These are phyloP conservation scores for Hydraecia micacea DNA, from an alignment of 2,888 invertebrate genomes.

Conservation along the genomic window DNA sequence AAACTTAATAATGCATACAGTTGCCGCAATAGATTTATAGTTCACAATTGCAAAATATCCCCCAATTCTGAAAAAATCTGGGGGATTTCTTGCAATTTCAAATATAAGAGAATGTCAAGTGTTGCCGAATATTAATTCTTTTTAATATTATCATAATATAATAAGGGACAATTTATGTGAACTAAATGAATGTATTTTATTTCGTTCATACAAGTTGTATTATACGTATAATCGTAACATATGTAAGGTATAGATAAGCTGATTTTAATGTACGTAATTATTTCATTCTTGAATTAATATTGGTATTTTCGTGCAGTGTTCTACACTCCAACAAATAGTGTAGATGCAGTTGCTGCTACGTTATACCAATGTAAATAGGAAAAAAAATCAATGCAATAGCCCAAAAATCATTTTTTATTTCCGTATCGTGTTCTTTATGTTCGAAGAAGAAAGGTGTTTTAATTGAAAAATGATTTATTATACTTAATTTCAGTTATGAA, in stretches of 20 bases:
- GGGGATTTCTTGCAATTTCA: constrained; percentile 73
- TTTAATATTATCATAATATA: constrained; percentile 89
- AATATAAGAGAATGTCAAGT: constrained; percentile 87
- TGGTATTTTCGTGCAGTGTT: constrained; percentile 72
- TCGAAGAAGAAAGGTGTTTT: constrained; percentile 75
- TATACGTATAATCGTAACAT: constrained; percentile 86
- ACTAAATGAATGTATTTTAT: constrained; percentile 64
- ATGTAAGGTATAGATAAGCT: constrained; percentile 89
- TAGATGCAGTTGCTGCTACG: constrained; percentile 62
- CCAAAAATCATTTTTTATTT: constrained; percentile 86
- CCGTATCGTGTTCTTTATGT: constrained; percentile 78
- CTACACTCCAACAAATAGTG: constrained; percentile 46
- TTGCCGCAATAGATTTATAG: constrained; percentile 88
- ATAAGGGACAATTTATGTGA: constrained; percentile 81
- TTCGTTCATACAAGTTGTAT: constrained; percentile 77
- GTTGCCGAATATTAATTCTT: constrained; percentile 89
- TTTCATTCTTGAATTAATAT: constrained; percentile 89
- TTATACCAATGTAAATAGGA: constrained; percentile 81
- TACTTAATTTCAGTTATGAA: constrained; percentile 76
- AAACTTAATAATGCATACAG: constrained; percentile 78
- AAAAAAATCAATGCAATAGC: constrained; percentile 89
- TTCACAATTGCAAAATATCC: constrained; percentile 75
- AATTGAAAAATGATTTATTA: constrained; percentile 68
- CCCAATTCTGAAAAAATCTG: constrained; percentile 55
- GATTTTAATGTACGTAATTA: constrained; percentile 89